Base-by-base conservation (phyloP, 2,113 vertebrate species). In the Chaenocephalus aceratus region DNA sequence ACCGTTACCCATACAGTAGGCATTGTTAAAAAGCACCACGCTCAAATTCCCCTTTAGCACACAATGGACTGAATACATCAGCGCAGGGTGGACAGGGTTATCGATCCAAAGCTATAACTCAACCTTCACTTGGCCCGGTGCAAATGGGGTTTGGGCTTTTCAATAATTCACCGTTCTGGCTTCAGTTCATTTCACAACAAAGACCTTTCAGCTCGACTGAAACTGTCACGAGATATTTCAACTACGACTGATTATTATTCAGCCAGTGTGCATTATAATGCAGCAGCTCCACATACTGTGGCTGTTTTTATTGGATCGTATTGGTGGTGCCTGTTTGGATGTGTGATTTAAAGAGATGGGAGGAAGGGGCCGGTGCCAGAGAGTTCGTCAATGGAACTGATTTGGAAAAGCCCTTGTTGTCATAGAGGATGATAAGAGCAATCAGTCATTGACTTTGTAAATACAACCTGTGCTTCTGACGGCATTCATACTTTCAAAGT, bases 51-150 rank as follows among this genome's bases (percentile, higher is more conserved):
- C 44, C 66, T 64, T 80, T 63, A 72, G 77, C 80, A 70, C 53
- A 64, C 66, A 84, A 77, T 56, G 68, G 63, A 34, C 6, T 6
- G 2, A 44, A 72, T 87, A 78, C 13, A 83, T 81, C 79, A 79
- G 72, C 61, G 10, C 76, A 66, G 70, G 69, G 62, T 70, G 79
- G 77, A 86, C 58, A 11, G 81, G 46, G 72, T 66, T 88, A 91
- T 90, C 77, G 88, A 91, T 91, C 88, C 61, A 36, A 34, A 70
- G 46, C 79, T 11, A 71, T 91, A 87, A 87, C 73, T 89, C 82
- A 85, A 61, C 77, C 67, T 82, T 85, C 64, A 82, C 69, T 83
- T 58, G 79, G 72, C 56, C 59, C 36, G 54, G n/a, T 62, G 79
- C 44, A 2, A 11, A 16, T 41, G 26, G 53, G 23, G 71, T 84